These are phyloP conservation scores for Falco rusticolus DNA, from an alignment of 2,797 vertebrate species.

Conservation along the genomic window DNA sequence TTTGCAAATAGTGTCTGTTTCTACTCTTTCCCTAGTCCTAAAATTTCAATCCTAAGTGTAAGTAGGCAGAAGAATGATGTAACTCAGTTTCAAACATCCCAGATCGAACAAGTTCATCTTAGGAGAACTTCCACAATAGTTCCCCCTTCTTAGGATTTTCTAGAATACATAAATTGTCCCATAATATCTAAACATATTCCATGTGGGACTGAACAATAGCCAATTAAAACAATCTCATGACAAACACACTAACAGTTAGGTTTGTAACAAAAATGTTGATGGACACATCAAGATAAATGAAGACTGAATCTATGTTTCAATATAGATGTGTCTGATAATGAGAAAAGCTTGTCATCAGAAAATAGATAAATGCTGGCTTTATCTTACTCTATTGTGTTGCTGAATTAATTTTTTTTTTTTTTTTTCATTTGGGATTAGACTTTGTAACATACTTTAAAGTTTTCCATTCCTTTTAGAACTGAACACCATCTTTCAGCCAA, in stretches of 20 bases:
- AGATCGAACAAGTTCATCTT: neutral
- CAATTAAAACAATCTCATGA: neutral
- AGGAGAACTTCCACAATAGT: neutral
- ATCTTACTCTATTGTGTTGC: neutral
- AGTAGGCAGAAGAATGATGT: neutral
- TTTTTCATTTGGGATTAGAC: neutral
- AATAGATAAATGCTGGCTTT: neutral
- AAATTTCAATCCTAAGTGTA: neutral
- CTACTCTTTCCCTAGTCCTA: neutral
- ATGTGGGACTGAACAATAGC: neutral
- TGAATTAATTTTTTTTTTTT: neutral
- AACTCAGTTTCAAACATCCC: neutral
- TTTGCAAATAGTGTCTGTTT: neutral
- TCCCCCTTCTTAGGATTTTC: neutral
- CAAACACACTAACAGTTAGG: neutral
- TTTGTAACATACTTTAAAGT: neutral
- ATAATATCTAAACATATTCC: neutral
- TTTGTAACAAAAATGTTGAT: neutral
- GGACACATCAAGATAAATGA: neutral
- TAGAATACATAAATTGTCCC: neutral
- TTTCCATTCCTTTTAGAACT: neutral
- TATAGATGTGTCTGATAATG: neutral
- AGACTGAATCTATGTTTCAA: neutral
- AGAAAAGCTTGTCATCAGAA: neutral
- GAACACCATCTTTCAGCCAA: neutral